Evolutionary conservation across 2,113 vertebrate species (phyloP), one percentile per base, ranked within the genome.

Genomic region (Phylloscopus trochilus): DNA sequence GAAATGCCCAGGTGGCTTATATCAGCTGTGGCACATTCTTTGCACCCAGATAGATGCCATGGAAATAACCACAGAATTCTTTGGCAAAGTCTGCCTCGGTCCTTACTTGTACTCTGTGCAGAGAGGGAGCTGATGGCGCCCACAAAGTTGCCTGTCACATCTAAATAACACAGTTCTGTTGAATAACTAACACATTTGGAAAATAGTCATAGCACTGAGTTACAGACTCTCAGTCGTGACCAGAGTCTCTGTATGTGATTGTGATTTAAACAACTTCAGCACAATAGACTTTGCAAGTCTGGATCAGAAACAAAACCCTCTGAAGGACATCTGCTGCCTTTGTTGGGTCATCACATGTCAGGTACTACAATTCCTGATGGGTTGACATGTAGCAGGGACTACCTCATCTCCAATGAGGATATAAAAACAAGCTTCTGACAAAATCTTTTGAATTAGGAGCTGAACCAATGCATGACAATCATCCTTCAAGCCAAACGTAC

Each of bases 41-140:
- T 75, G 33, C 12, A 68, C 30, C 24, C 68, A 55, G 35, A 60
- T 2, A 69, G 26, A 0, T 88, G 17, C 10, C 15, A 19, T 37
- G 19, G 43, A 74, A 79, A 74, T 39, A 81, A 46, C 31, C 26
- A 77, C 4, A 59, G 60, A 33, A 70, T 55, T 70, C 20, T 53
- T 46, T 30, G 16, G 37, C 18, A 67, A 55, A 12, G 20, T 69
- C 49, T 37, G 2, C 28, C 13, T 81, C 0, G 0, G 12, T 67
- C n/a, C 43, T 63, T 28, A 43, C 26, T 49, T 58, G 43, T 53
- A 51, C 59, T 41, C 15, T 24, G 18, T 53, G 68, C 14, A 70
- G 51, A 81, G 64, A 46, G 18, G 3, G 11, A 87, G 15, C 28
- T 37, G 37, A 78, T 21, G 31, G 23, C 35, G 80, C 70, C 64